Conservation (phyloP, 2,113 vertebrate genomes). For the Condylura cristata region DNA sequence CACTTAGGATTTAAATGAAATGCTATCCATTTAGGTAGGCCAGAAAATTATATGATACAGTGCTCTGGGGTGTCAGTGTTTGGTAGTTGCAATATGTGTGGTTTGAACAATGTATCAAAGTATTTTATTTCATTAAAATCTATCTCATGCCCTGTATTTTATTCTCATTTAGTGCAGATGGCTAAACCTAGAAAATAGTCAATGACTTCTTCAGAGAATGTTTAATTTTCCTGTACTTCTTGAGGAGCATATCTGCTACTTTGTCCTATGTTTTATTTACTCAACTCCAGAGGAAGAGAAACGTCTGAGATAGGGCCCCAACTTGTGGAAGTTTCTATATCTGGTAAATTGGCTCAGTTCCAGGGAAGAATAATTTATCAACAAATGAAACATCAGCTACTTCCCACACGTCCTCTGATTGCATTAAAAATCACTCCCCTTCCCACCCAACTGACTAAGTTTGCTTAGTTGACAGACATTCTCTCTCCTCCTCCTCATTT, state of each 20-base stretch:
- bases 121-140: conserved; percentile 52
- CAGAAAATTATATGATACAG: conserved; percentile 9
- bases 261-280: conserved; percentile 62
- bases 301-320: neutral
- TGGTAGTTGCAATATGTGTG: neutral
- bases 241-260: neutral
- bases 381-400: conserved; percentile 68
- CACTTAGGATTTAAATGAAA: conserved; percentile 31
- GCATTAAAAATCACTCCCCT: conserved; percentile 57
- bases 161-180: neutral
- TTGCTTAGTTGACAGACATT: conserved; percentile 47
- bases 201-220: neutral
- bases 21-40: neutral
- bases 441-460: conserved; percentile 34
- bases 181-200: conserved; percentile 20
- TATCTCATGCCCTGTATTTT: neutral
- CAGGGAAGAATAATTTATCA: conserved; percentile 74
- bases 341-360: conserved; percentile 68
- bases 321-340: conserved; percentile 74
- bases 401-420: conserved; percentile 68
- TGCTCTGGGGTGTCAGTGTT: neutral
- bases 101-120: neutral
- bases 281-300: conserved; percentile 59
- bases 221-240: conserved; percentile 23
- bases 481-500: conserved; percentile 60